Conservation (phyloP, 2,113 vertebrate species). For the Leucopternis melanops region DNA sequence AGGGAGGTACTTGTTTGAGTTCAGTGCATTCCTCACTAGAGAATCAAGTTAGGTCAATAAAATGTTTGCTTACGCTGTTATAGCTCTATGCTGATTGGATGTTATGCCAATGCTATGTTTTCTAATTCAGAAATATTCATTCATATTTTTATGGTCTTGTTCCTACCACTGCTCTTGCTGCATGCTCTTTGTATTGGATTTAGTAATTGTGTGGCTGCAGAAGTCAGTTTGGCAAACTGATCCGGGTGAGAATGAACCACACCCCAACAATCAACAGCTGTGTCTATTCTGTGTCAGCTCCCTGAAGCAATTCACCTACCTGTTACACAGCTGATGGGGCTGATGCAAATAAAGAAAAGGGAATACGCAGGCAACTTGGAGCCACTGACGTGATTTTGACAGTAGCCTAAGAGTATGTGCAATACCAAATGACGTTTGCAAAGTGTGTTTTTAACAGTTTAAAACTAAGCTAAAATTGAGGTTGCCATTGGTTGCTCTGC, state of each 20-base stretch:
- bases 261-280: background rate
- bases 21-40: background rate
- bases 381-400: background rate
- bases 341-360: background rate
- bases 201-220: background rate
- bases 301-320: background rate
- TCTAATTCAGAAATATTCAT: background rate
- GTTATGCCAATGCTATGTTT: background rate
- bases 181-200: background rate
- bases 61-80: background rate
- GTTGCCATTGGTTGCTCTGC: background rate
- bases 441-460: background rate
- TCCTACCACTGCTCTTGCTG: background rate
- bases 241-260: background rate
- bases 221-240: background rate
- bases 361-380: background rate
- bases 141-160: background rate
- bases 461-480: background rate
- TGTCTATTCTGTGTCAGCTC: background rate
- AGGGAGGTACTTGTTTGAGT: background rate
- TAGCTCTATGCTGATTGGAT: background rate
- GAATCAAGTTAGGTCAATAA: background rate
- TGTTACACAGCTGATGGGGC: background rate
- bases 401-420: background rate
- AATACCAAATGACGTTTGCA: background rate